These are phyloP conservation scores for Criorhina ranunculi DNA, from an alignment of 2,888 invertebrate genomes.

Conservation along the genomic window DNA sequence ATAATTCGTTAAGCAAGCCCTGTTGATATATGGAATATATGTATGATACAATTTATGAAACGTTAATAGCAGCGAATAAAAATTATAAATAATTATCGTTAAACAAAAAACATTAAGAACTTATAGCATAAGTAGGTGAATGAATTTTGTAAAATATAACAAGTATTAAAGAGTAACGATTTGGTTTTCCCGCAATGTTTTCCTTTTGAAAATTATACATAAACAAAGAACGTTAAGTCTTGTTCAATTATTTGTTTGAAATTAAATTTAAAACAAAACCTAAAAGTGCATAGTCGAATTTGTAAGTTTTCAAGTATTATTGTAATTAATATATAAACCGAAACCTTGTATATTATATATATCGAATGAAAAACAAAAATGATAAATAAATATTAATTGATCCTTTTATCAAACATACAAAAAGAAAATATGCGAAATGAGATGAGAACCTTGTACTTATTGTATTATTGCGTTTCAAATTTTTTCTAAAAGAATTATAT, in stretches of 20 bases:
- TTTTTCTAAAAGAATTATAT: slow-evolving; percentile 73
- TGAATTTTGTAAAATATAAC: slow-evolving; percentile 54
- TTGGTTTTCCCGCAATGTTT: slow-evolving; percentile 35
- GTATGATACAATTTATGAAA: slow-evolving; percentile 40
- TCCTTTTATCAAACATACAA: slow-evolving; percentile 68
- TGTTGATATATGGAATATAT: slow-evolving; percentile 58
- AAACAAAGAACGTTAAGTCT: slow-evolving; percentile 33
- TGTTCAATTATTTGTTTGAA: slow-evolving; percentile 52
- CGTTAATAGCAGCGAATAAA: slow-evolving; percentile 38
- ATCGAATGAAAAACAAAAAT: slow-evolving; percentile 27
- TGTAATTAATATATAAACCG: slow-evolving; percentile 34
- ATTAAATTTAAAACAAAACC: slow-evolving; percentile 21
- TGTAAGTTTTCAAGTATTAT: slow-evolving; percentile 61
- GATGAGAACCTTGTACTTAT: slow-evolving; percentile 70
- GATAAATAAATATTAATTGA: slow-evolving; percentile 60
- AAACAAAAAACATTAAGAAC: slow-evolving; percentile 50
- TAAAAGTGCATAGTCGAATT: slow-evolving; percentile 60
- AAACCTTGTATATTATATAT: slow-evolving; percentile 65
- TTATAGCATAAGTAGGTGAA: slow-evolving; percentile 68
- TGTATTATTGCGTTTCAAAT: slow-evolving; percentile 75
- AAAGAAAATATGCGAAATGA: slow-evolving; percentile 47
- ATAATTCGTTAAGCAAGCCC: slow-evolving; percentile 51
- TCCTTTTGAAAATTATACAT: slow-evolving; percentile 43
- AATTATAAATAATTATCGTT: slow-evolving; percentile 38
- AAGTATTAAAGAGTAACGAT: background rate